A percentile compares a stretch with the other conserved stretches of the same genome.
phyloP scores from a whole-genome alignment of 2,113 vertebrate species.

The Thunnus thynnus region DNA sequence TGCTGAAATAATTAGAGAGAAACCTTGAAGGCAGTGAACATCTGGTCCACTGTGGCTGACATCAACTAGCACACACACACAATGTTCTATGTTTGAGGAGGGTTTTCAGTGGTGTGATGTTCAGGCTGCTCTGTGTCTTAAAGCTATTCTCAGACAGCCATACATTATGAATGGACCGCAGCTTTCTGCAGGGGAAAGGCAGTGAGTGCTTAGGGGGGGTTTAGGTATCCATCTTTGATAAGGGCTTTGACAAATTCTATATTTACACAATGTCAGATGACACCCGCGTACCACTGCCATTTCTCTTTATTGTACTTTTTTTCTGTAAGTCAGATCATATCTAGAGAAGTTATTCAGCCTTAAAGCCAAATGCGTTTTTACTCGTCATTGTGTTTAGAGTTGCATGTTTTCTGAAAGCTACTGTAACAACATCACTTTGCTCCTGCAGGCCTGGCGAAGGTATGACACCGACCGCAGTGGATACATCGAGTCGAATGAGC shows the following conservation, averaged over 20 bases:
- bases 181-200: constrained; percentile 62
- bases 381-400: background rate
- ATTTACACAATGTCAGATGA: constrained; percentile 49
- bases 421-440: constrained; percentile 10
- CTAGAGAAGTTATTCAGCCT: background rate
- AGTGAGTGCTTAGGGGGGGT: constrained; percentile 45
- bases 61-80: background rate
- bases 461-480: constrained; percentile 97
- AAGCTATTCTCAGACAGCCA: constrained; percentile 82
- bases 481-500: constrained; percentile 97
- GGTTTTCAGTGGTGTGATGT: constrained; percentile 57
- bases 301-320: background rate
- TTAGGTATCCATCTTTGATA: constrained; percentile 75
- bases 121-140: constrained; percentile 47
- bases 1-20: constrained; percentile 26
- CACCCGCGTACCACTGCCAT: background rate
- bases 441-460: constrained; percentile 92
- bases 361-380: background rate
- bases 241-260: constrained; percentile 67
- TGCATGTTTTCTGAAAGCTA: constrained; percentile 13
- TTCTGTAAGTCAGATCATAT: background rate
- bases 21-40: constrained; percentile 13
- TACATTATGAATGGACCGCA: constrained; percentile 83
- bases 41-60: constrained; percentile 27
- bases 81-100: constrained; percentile 7